Conservation (phyloP, 2,797 vertebrate species). For the Ptychadena robeensis region DNA sequence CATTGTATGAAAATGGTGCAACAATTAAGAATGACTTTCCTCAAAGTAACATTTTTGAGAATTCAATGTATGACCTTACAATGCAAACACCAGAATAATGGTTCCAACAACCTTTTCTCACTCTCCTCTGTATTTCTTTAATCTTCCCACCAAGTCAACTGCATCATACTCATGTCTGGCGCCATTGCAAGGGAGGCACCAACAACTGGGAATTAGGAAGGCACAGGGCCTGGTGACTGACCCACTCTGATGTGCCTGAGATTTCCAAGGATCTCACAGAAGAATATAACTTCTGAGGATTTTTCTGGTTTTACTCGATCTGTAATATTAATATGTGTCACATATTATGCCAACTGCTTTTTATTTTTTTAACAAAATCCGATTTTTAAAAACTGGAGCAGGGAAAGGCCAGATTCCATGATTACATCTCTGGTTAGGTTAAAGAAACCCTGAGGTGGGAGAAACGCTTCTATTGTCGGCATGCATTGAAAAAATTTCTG, state of each 20-base stretch:
- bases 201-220: neutral
- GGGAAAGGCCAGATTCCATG: no score
- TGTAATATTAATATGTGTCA: slow-evolving; percentile 19
- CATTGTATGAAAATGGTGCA: no score
- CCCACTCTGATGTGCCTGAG: neutral
- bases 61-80: neutral
- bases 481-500: neutral
- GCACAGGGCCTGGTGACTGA: neutral
- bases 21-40: no score
- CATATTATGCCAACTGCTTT: neutral
- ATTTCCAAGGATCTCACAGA: neutral
- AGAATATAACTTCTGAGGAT: slow-evolving; percentile 25
- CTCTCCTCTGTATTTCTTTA: neutral
- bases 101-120: neutral
- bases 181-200: neutral
- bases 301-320: slow-evolving; percentile 14
- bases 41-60: no score
- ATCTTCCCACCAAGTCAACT: slow-evolving; percentile 4
- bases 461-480: no score
- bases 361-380: no score
- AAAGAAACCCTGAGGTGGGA: no score
- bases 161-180: neutral
- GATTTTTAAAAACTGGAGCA: neutral
- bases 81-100: no score
- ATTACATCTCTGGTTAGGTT: no score